phyloP scores from a whole-genome alignment of 2,888 invertebrate species.

The Dynastes tityus region DNA sequence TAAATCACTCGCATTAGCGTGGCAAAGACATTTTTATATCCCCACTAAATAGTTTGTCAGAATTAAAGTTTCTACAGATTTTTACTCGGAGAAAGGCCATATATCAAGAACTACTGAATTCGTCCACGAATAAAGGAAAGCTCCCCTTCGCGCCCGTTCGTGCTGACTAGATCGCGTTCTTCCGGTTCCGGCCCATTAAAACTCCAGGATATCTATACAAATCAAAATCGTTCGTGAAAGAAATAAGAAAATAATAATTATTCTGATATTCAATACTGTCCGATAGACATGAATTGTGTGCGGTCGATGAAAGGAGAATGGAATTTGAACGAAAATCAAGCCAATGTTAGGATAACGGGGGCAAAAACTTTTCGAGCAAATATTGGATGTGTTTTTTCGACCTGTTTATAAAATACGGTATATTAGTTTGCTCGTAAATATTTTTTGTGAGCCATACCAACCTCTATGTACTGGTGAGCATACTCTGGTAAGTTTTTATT shows the following conservation, averaged over 20 bases:
- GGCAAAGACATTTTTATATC: constrained; percentile 56
- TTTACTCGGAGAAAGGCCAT: constrained; percentile 53
- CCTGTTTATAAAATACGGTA: too few species aligned
- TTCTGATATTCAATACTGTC: constrained; percentile 43
- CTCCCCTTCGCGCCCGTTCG: constrained; percentile 40
- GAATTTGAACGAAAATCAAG: constrained; percentile 16
- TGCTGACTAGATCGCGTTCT: constrained; percentile 53
- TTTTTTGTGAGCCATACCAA: too few species aligned
- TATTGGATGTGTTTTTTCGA: too few species aligned
- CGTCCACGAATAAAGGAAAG: constrained; percentile 50
- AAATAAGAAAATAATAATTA: constrained; percentile 53
- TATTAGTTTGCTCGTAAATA: too few species aligned
- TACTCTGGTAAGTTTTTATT: too few species aligned
- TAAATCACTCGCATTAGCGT: constrained; percentile 30
- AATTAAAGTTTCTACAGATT: constrained; percentile 58
- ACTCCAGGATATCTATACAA: constrained; percentile 59
- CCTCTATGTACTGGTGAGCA: too few species aligned
- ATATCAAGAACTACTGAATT: constrained; percentile 54
- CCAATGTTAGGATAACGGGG: background rate
- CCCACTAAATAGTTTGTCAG: constrained; percentile 59
- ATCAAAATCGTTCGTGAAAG: constrained; percentile 54
- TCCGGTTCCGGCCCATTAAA: constrained; percentile 62
- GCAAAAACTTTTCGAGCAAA: too few species aligned
- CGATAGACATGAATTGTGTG: constrained; percentile 32
- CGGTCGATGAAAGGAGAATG: constrained; percentile 1